Conservation (phyloP, 2,888 invertebrate species). For the Colostygia pectinataria region DNA sequence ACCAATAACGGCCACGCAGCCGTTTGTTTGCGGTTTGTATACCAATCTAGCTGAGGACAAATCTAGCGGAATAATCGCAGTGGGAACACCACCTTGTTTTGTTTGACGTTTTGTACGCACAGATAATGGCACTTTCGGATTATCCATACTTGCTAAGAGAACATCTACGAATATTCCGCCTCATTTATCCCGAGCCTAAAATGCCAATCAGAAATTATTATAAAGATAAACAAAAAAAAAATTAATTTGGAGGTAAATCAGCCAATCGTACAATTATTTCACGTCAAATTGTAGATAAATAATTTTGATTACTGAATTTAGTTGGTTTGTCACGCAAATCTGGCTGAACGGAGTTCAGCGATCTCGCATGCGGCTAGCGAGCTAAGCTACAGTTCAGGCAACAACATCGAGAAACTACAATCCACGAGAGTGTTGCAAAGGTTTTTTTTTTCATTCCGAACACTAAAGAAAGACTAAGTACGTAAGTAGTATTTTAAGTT, state of each 20-base stretch:
- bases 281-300: neutral
- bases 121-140: too few relatives aligned
- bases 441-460: neutral
- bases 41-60: too few relatives aligned
- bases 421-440: neutral
- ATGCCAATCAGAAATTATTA: slow-evolving; percentile 15
- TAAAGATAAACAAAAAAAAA: neutral
- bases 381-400: slow-evolving; percentile 4
- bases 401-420: neutral
- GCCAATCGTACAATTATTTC: slow-evolving; percentile 13
- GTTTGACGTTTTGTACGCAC: too few relatives aligned
- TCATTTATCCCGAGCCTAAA: too few relatives aligned
- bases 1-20: slow-evolving; percentile 7
- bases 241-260: neutral
- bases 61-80: too few relatives aligned
- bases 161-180: too few relatives aligned
- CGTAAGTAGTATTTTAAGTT: neutral
- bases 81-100: too few relatives aligned
- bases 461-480: neutral
- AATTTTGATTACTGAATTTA: slow-evolving; percentile 11
- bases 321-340: neutral
- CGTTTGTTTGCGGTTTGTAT: neutral
- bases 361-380: slow-evolving; percentile 18
- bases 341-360: slow-evolving; percentile 18
- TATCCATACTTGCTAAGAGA: too few relatives aligned